phyloP scores from a whole-genome alignment of 1,140 invertebrate species.

The Theocolax elegans region DNA sequence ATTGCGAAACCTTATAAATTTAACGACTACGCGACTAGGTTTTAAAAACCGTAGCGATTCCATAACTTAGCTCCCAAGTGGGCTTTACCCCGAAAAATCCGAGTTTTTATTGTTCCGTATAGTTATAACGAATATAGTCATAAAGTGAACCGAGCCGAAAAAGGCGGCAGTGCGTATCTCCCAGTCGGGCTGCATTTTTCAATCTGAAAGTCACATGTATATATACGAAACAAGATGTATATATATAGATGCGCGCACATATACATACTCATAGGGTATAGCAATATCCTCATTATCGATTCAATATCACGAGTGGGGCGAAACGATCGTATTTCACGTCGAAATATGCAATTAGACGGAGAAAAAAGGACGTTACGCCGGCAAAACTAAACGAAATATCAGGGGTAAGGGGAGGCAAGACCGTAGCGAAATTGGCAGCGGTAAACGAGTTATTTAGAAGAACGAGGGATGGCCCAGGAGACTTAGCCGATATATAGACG shows the following conservation, averaged over 20 bases:
- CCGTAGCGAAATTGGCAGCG: constrained; percentile 39
- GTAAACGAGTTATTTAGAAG: constrained; percentile 41
- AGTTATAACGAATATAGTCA: constrained; percentile 20
- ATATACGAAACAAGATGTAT: too few species aligned
- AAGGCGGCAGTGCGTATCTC: background rate
- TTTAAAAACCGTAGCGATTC: constrained; percentile 4
- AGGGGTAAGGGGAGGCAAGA: constrained; percentile 3
- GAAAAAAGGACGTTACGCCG: constrained; percentile 13
- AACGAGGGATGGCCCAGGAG: constrained; percentile 4
- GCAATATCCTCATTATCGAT: constrained; percentile 39
- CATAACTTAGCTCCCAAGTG: constrained; percentile 31
- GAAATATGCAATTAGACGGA: constrained; percentile 38
- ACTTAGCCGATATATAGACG: constrained; percentile 9
- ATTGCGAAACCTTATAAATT: constrained; percentile 16
- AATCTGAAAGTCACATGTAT: constrained; percentile 5
- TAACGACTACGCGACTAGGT: background rate
- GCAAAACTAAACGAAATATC: constrained; percentile 6
- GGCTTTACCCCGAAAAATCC: background rate
- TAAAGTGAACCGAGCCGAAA: constrained; percentile 8
- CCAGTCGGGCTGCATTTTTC: constrained; percentile 22
- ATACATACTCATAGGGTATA: background rate
- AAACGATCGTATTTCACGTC: constrained; percentile 32
- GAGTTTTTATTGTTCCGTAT: constrained; percentile 14
- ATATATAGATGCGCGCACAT: background rate
- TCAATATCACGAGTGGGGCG: constrained; percentile 14